Evolutionary conservation across 2,888 invertebrate species (phyloP).

Genomic region (Camptogramma bilineatum): DNA sequence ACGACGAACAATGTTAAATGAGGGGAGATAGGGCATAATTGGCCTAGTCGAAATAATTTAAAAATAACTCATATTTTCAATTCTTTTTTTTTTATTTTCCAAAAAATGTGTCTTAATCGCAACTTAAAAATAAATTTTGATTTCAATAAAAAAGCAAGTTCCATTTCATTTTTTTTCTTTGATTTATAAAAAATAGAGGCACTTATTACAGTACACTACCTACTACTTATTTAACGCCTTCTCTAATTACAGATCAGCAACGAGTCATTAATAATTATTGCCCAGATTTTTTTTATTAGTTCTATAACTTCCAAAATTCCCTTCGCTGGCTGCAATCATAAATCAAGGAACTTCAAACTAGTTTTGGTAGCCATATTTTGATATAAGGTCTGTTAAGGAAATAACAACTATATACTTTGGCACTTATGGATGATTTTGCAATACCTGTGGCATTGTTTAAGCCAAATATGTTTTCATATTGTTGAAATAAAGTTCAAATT

Average conservation of each 20-base stretch:
- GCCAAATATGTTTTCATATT: slow-evolving; percentile 1
- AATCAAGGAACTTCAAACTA: slow-evolving; percentile 23
- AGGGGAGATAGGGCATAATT: too few species aligned
- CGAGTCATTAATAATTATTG: background rate
- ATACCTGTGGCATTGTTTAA: slow-evolving; percentile 4
- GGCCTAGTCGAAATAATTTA: too few species aligned
- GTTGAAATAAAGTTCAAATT: background rate
- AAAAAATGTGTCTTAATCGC: too few species aligned
- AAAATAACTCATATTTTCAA: too few species aligned
- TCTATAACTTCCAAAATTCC: slow-evolving; percentile 13
- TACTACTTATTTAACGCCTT: background rate
- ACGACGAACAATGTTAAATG: too few species aligned
- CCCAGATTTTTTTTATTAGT: background rate
- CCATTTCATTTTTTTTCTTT: too few species aligned
- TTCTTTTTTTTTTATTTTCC: too few species aligned
- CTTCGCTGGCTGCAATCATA: slow-evolving; percentile 14
- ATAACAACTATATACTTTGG: slow-evolving; percentile 29
- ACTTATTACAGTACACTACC: too few species aligned
- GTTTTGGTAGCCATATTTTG: slow-evolving; percentile 2
- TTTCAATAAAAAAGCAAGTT: too few species aligned
- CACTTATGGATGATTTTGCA: slow-evolving; percentile 27
- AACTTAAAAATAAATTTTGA: too few species aligned
- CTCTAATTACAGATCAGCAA: background rate
- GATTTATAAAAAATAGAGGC: too few species aligned
- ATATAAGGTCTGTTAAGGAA: slow-evolving; percentile 24